These are phyloP conservation scores for Rhyacophila brunnea DNA, from an alignment of 1,140 invertebrate species.

Conservation along the genomic window DNA sequence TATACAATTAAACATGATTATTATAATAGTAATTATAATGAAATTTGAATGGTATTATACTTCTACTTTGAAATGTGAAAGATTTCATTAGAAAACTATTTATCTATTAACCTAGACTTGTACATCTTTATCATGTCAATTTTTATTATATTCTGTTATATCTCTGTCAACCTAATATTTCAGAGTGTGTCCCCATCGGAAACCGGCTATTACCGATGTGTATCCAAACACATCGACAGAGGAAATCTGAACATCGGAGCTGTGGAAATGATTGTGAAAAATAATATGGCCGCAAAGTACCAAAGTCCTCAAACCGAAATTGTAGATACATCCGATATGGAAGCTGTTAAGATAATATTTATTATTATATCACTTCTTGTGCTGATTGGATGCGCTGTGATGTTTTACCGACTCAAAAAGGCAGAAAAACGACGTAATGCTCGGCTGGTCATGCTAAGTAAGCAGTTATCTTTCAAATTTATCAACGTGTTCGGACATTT, in stretches of 20 bases:
- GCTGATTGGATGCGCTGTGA: constrained; percentile 45
- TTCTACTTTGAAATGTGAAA: no score
- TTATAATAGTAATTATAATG: no score
- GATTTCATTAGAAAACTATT: no score
- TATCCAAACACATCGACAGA: constrained; percentile 58
- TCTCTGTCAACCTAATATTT: no score
- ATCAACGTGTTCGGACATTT: no score
- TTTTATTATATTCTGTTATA: no score
- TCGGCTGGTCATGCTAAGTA: constrained; percentile 44
- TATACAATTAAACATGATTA: no score
- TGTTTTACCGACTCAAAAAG: constrained; percentile 46
- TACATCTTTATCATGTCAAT: no score
- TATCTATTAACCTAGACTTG: no score
- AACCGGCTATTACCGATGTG: constrained; percentile 62
- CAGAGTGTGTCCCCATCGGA: constrained; percentile 61
- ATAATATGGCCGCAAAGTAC: constrained; percentile 39
- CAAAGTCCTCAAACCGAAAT: constrained; percentile 11
- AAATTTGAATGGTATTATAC: no score
- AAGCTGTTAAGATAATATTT: constrained; percentile 46
- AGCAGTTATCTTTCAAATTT: no score
- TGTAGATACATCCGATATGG: constrained; percentile 39
- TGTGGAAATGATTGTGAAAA: constrained; percentile 60
- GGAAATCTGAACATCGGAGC: constrained; percentile 54
- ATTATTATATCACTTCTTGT: constrained; percentile 49
- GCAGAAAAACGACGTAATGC: constrained; percentile 49